A percentile compares a stretch with the other conserved stretches of the same genome.
These are phyloP conservation scores for Falco columbarius DNA, from an alignment of 2,797 vertebrate genomes.

Conservation along the genomic window DNA sequence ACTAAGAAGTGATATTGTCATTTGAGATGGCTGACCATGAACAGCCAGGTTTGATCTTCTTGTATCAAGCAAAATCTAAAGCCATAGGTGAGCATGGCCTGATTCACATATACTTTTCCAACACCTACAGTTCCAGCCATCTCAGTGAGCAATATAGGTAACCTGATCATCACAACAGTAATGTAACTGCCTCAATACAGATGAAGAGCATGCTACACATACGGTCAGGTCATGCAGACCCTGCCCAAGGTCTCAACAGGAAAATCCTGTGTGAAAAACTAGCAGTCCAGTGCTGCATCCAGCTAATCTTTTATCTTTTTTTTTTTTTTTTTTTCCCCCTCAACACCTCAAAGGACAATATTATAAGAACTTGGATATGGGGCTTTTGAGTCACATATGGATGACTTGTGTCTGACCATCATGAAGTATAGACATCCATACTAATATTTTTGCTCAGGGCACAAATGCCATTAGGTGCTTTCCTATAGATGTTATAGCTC, in stretches of 20 bases:
- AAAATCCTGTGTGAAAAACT: neutral
- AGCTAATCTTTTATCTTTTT: neutral
- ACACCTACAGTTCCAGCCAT: neutral
- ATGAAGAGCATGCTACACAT: neutral
- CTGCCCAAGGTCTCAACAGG: neutral
- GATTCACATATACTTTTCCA: neutral
- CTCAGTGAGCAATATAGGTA: neutral
- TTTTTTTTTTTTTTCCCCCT: neutral
- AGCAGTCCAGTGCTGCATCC: neutral
- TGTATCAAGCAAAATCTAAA: neutral
- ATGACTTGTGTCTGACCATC: neutral
- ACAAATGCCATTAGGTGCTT: neutral
- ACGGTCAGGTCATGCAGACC: neutral
- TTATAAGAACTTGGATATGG: neutral
- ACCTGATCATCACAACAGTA: neutral
- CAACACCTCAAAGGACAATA: neutral
- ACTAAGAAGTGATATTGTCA: neutral
- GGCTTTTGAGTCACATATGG: neutral
- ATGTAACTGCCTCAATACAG: neutral
- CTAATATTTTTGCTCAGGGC: neutral
- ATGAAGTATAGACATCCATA: neutral
- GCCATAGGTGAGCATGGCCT: neutral
- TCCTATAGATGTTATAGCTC: neutral
- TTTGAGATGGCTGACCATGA: neutral
- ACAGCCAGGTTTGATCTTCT: neutral